Evolutionary conservation across 1,140 invertebrate species (phyloP), one percentile per base, ranked within the genome.

Genomic region (Aphaenogaster rudis): DNA sequence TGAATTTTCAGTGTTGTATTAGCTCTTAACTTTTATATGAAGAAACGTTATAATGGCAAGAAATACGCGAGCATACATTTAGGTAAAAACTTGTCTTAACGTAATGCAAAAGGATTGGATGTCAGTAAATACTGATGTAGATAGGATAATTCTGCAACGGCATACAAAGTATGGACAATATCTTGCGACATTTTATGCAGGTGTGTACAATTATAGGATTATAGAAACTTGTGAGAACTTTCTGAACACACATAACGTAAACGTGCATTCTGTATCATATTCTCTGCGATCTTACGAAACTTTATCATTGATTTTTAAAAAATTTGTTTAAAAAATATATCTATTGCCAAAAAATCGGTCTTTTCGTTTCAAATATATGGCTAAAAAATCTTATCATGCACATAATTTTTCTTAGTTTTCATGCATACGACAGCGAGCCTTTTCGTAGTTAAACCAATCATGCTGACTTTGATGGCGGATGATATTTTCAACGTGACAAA

Each of bases 41-140:
- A 52, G 1, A 5, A 42, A 67, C 33, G 4, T 74, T 57, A 59
- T 1, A 21, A 21, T 28, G 4, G 11, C 15, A 6, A 63, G 15
- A 48, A 45, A 74, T 52, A 13, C 4, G n/a, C 17, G 21, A 71
- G 36, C 3, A 6, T 45, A 3, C 45, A 6, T 79, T 66, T 50
- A 79, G 77, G 28, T 79, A 79, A 79, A 79, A 28, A 2, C 0
- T 39, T 76, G 52, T 28, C 13, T 76, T 59, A 21, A 76, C 1
- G 17, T 9, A 5, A 59, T 76, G 15, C 9, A 76, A 59, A 42
- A 39, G 5, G 36, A 76, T 6, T 76, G 72, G 72, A 6, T 42
- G n/a, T 76, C 72, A 59, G 7, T 76, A 42, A 57, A 42, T 76
- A 28, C 72, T 21, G 13, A 72, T 54, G 28, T 42, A 13, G 72